These are phyloP conservation scores for Malurus elegans DNA, from an alignment of 2,113 vertebrate species.

Conservation along the genomic window DNA sequence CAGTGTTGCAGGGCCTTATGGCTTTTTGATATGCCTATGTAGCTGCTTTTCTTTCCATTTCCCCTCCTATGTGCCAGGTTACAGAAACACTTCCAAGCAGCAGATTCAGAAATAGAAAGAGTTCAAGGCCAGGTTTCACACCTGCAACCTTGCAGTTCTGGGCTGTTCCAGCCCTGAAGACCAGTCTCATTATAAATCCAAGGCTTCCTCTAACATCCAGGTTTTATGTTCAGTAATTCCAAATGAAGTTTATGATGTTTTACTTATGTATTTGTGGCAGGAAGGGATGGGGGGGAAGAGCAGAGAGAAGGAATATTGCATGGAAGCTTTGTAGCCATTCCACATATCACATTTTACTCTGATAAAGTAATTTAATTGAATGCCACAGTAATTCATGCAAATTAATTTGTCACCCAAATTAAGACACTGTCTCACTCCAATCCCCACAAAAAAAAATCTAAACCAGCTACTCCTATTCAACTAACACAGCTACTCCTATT, in stretches of 20 bases:
- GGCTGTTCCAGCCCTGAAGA: neutral
- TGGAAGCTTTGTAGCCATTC: neutral
- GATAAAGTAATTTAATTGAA: neutral
- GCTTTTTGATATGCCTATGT: slow-evolving; percentile 40
- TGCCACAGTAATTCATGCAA: neutral
- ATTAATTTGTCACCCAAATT: neutral
- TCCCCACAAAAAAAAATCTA: neutral
- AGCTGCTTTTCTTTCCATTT: slow-evolving; percentile 53
- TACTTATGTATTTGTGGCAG: neutral
- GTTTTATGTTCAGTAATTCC: neutral
- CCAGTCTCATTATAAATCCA: neutral
- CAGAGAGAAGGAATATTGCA: neutral
- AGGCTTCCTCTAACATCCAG: neutral
- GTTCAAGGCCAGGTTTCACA: slow-evolving; percentile 63
- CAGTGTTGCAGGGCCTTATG: neutral
- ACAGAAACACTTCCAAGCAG: slow-evolving; percentile 58
- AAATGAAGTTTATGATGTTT: neutral
- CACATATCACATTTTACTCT: neutral
- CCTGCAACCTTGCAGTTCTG: slow-evolving; percentile 29
- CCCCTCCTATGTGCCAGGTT: slow-evolving; percentile 31
- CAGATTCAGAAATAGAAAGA: slow-evolving; percentile 52
- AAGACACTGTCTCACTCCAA: neutral
- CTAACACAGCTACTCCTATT: neutral
- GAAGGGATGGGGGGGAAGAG: neutral
- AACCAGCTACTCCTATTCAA: neutral